These are phyloP conservation scores for Troides oblongomaculatus DNA, from an alignment of 2,888 invertebrate species.

Conservation along the genomic window DNA sequence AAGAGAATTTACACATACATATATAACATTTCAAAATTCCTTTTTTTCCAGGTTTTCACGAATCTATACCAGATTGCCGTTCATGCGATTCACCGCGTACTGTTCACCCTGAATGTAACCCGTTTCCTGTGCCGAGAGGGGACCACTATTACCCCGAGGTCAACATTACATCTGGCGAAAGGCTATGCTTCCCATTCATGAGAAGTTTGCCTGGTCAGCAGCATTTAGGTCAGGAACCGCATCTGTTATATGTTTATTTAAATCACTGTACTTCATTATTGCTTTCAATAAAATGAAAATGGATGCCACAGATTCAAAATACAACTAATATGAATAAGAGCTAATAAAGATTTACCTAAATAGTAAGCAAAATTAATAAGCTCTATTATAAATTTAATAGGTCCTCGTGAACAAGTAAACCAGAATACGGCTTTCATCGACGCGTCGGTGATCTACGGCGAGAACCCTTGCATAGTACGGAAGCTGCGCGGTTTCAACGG, in stretches of 20 bases:
- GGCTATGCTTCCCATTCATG: slow-evolving; percentile 96
- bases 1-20: neutral
- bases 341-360: too few relatives aligned
- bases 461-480: slow-evolving; percentile 89
- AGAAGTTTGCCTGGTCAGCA: slow-evolving; percentile 95
- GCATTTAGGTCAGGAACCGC: slow-evolving; percentile 79
- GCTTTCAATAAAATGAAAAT: too few relatives aligned
- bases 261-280: neutral
- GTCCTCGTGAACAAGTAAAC: slow-evolving; percentile 95
- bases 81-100: slow-evolving; percentile 92
- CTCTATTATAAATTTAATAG: slow-evolving; percentile 52
- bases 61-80: slow-evolving; percentile 93
- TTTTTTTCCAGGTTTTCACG: slow-evolving; percentile 84
- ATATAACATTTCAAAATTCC: neutral
- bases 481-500: slow-evolving; percentile 90
- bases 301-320: too few relatives aligned
- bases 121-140: slow-evolving; percentile 92
- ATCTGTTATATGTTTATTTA: neutral
- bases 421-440: slow-evolving; percentile 95
- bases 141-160: slow-evolving; percentile 95
- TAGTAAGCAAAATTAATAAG: neutral
- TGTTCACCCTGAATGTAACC: slow-evolving; percentile 96
- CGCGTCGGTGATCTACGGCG: slow-evolving; percentile 93
- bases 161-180: slow-evolving; percentile 89
- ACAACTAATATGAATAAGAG: too few relatives aligned